phyloP scores from a whole-genome alignment of 2,888 invertebrate genomes.

The Tetranychus truncatus region DNA sequence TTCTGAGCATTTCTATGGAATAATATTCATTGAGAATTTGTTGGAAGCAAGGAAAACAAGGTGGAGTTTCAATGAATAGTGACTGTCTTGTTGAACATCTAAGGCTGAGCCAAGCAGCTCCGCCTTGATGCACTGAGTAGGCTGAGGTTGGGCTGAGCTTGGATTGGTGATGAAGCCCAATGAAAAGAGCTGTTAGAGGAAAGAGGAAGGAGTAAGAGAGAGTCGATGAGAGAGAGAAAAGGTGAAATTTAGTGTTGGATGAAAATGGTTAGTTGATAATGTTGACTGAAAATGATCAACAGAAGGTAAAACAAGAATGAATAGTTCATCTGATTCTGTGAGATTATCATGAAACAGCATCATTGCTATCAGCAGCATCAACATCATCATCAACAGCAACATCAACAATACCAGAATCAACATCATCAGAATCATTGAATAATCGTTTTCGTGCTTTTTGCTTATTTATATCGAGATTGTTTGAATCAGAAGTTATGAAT shows the following conservation, averaged over 20 bases:
- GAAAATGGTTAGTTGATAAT: constrained; percentile 2
- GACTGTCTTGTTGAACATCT: neutral
- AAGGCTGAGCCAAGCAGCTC: neutral
- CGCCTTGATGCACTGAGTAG: neutral
- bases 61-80: neutral
- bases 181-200: neutral
- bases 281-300: neutral
- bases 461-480: no score
- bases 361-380: neutral
- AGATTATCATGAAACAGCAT: neutral
- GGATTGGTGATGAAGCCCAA: neutral
- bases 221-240: neutral
- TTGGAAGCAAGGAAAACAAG: neutral
- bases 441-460: neutral
- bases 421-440: neutral
- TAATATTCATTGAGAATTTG: neutral
- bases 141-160: neutral
- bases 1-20: neutral
- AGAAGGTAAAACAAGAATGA: neutral
- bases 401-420: neutral
- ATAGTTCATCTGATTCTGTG: neutral
- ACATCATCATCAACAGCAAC: neutral
- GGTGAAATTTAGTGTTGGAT: neutral
- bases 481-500: no score
- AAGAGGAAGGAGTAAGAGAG: constrained; percentile 9